Percentiles rank a stretch among this genome's conserved stretches.
Conservation (phyloP, 2,888 invertebrate genomes). For the Tricholauxania praeusta region DNA sequence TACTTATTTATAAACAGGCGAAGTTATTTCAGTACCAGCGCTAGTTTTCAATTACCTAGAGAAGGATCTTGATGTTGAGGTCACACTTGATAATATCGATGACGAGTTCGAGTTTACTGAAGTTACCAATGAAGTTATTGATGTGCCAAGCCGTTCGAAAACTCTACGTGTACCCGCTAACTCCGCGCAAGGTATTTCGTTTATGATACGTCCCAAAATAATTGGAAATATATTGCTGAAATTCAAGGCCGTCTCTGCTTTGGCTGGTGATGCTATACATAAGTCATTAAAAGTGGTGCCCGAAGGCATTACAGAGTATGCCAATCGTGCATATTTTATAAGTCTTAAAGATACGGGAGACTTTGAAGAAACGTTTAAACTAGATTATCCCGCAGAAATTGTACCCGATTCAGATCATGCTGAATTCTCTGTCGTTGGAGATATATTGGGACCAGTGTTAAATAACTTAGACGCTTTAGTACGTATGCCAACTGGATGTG, state of each 20-base stretch:
- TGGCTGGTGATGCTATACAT: slow-evolving; percentile 84
- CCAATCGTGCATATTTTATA: slow-evolving; percentile 79
- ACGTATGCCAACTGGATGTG: slow-evolving; percentile 77
- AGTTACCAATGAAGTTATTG: slow-evolving; percentile 87
- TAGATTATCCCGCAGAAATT: slow-evolving; percentile 80
- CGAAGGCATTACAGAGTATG: slow-evolving; percentile 82
- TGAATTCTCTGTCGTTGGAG: slow-evolving; percentile 72
- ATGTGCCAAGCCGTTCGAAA: slow-evolving; percentile 82
- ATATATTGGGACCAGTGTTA: slow-evolving; percentile 73
- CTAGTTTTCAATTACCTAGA: slow-evolving; percentile 89
- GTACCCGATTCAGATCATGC: slow-evolving; percentile 74
- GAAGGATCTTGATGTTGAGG: slow-evolving; percentile 80
- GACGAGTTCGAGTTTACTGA: slow-evolving; percentile 87
- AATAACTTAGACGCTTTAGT: slow-evolving; percentile 75
- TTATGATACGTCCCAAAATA: slow-evolving; percentile 82
- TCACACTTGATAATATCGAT: slow-evolving; percentile 84
- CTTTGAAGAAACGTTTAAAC: slow-evolving; percentile 75
- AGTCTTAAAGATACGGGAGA: slow-evolving; percentile 73
- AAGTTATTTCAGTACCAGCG: slow-evolving; percentile 87
- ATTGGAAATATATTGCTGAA: slow-evolving; percentile 80
- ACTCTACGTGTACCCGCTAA: slow-evolving; percentile 77
- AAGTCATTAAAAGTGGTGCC: slow-evolving; percentile 81
- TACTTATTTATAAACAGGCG: slow-evolving; percentile 68
- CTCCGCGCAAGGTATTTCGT: slow-evolving; percentile 80
- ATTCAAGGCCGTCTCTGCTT: slow-evolving; percentile 79